Base-by-base conservation (phyloP, 2,113 vertebrate genomes). In the Poecile atricapillus region DNA sequence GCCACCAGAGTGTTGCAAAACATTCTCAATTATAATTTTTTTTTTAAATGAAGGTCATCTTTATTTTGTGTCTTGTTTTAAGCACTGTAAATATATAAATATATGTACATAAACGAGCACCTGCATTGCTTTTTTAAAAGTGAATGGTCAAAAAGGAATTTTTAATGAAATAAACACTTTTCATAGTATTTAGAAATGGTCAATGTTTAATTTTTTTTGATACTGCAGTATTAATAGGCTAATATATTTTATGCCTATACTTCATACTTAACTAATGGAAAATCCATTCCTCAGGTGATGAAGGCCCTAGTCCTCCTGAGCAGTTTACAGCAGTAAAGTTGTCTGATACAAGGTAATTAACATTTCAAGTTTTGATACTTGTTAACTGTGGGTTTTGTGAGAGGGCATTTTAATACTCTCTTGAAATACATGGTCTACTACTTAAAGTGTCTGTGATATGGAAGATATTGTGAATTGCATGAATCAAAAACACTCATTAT, bases 251-350 rank as follows among this genome's bases (percentile, higher is more conserved):
- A 23, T 43, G 3, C 68, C 55, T 68, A 16, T 80, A 21, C 3
- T 55, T 90, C 1, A 4, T 58, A 17, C 11, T 7, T 86, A 44
- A 88, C 28, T 37, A 68, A 84, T 71, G n/a, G 30, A 53, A 87
- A 78, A 62, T 59, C 86, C 12, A 10, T 94, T 69, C 53, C 55
- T 35, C 90, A 99, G 99, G 98, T 75, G 98, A 99, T 94, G 99
- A 99, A 95, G 99, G 98, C 25, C 99, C 99, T 13, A 99, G 98
- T 95, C 99, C 99, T 80, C 99, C 99, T 9, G 99, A 99, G 87
- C 99, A 99, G 95, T 99, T 99, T 62, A 99, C 99, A 43, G 99
- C 99, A 30, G 97, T 99, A 79, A 99, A 99, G 91, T 73, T 99
- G 59, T 99, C 99, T n/a, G 99, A 99, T 90, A 96, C 98, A 73